Conservation (phyloP, 1,140 invertebrate genomes). For the Semibalanus balanoides region DNA sequence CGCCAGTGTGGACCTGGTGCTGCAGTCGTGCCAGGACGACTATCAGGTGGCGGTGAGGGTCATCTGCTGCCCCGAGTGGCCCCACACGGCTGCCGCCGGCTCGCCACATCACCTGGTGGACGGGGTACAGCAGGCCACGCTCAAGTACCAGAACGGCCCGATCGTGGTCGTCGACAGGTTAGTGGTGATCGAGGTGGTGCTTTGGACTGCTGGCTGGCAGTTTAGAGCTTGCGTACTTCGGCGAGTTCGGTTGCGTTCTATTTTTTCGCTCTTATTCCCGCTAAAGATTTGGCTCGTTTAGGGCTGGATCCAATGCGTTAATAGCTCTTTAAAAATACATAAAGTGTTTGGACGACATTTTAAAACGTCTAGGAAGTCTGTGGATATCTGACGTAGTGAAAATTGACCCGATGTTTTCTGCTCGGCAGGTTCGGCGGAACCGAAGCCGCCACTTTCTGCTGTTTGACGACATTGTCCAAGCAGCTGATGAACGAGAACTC, state of each 20-base stretch:
- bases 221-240: no score
- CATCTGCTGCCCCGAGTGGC: constrained; percentile 67
- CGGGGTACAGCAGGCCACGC: constrained; percentile 62
- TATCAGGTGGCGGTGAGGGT: constrained; percentile 84
- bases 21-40: constrained; percentile 78
- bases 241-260: no score
- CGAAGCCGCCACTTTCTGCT: constrained; percentile 64
- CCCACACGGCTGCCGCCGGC: constrained; percentile 30
- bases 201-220: no score
- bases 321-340: no score
- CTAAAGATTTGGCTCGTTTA: no score
- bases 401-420: no score
- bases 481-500: constrained; percentile 61
- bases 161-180: constrained; percentile 85
- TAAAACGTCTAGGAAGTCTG: no score
- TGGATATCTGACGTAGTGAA: no score
- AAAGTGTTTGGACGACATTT: no score
- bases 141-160: constrained; percentile 75
- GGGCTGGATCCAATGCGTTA: no score
- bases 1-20: constrained; percentile 50
- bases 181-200: no score
- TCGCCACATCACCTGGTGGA: constrained; percentile 49
- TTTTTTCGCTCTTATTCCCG: no score
- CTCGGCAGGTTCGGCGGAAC: constrained; percentile 56
- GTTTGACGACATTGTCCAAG: constrained; percentile 58